A percentile compares a stretch with the other conserved stretches of the same genome.
These are phyloP conservation scores for Leptodirus hochenwartii DNA, from an alignment of 2,888 invertebrate genomes.

Conservation along the genomic window DNA sequence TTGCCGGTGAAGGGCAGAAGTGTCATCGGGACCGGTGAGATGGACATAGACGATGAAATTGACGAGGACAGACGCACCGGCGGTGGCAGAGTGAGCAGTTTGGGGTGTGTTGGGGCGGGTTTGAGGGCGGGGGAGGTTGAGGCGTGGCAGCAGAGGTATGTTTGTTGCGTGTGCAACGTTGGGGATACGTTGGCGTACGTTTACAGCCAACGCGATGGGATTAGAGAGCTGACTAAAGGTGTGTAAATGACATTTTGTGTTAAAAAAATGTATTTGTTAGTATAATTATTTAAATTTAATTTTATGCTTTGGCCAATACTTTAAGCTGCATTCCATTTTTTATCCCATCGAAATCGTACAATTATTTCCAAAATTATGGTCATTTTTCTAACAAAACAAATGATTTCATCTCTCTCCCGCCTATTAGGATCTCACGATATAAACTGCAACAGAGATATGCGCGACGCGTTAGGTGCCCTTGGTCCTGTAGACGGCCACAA, in stretches of 20 bases:
- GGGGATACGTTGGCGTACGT: slow-evolving; percentile 82
- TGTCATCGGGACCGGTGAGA: slow-evolving; percentile 2
- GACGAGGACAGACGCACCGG: no score
- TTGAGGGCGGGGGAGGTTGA: background rate
- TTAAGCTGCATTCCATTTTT: background rate
- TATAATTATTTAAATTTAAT: background rate
- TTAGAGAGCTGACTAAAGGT: slow-evolving; percentile 66
- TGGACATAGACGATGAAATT: no score
- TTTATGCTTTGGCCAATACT: background rate
- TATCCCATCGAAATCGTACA: no score
- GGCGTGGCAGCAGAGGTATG: slow-evolving; percentile 30
- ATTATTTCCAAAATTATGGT: no score
- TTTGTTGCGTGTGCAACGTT: slow-evolving; percentile 75
- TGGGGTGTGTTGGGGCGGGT: background rate
- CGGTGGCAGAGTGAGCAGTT: no score
- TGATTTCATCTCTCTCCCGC: no score
- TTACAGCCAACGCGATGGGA: slow-evolving; percentile 55
- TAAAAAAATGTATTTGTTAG: background rate
- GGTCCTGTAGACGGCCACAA: slow-evolving; percentile 73
- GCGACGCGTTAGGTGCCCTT: slow-evolving; percentile 73
- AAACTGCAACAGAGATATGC: slow-evolving; percentile 65
- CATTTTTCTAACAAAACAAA: background rate
- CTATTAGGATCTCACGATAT: slow-evolving; percentile 65
- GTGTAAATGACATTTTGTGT: slow-evolving; percentile 17
- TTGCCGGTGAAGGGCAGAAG: slow-evolving; percentile 33